Percentiles rank a stretch among this genome's conserved stretches.
Conservation (phyloP, 2,797 vertebrate species). For the Capromys pilorides region DNA sequence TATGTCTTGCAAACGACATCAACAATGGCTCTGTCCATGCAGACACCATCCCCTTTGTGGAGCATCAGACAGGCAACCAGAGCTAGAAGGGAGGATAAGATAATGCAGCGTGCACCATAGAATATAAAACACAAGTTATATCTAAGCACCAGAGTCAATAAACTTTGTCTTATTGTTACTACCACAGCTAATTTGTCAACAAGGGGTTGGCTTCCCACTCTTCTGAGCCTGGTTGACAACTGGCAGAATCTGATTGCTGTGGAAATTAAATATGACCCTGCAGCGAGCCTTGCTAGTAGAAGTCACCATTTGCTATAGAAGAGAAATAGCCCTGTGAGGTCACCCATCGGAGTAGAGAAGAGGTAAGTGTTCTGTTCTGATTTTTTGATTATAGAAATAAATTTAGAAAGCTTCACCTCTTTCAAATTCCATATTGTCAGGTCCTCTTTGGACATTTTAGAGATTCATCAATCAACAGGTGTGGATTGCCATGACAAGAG, state of each 20-base stretch:
- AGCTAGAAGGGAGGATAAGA: slow-evolving; percentile 17
- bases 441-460: not conserved
- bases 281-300: not conserved
- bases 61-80: not conserved
- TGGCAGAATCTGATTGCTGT: not conserved
- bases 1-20: not conserved
- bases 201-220: not conserved
- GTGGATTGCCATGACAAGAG: not conserved
- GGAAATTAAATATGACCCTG: slow-evolving; percentile 3
- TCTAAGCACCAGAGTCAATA: not conserved
- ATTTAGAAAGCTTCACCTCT: not conserved
- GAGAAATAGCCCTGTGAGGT: not conserved
- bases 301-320: not conserved
- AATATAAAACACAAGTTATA: not conserved
- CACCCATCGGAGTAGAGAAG: not conserved
- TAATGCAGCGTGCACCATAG: not conserved
- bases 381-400: not conserved
- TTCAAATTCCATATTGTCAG: not conserved
- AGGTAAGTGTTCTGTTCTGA: slow-evolving; percentile 10
- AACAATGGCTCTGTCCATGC: not conserved
- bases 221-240: slow-evolving; percentile 33
- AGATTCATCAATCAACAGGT: not conserved
- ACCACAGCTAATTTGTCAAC: not conserved
- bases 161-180: not conserved
- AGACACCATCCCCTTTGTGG: not conserved